Percentiles rank a stretch among this genome's conserved stretches.
Conservation (phyloP, 2,113 vertebrate genomes). For the Ochotona princeps region DNA sequence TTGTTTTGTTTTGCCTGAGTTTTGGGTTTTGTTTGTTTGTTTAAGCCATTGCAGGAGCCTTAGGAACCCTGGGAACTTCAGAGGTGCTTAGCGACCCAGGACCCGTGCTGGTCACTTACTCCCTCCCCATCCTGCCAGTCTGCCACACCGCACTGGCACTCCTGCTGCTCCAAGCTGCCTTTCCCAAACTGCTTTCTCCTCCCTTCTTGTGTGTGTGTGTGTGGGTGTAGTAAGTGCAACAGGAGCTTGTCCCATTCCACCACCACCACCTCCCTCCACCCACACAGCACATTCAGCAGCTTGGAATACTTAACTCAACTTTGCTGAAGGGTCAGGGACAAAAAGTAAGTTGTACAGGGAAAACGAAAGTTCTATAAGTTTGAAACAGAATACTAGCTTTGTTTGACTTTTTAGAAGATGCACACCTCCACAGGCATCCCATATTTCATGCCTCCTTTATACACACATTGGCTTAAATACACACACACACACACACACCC, state of each 20-base stretch:
- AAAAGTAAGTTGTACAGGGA: neutral
- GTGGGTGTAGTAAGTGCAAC: neutral
- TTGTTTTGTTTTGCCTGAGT: no score
- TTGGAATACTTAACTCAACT: slow-evolving; percentile 13
- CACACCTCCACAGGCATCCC: neutral
- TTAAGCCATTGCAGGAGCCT: slow-evolving; percentile 19
- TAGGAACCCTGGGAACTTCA: slow-evolving; percentile 26
- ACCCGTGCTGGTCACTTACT: neutral
- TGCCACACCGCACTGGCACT: neutral
- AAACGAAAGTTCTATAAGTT: neutral
- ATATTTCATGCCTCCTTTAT: neutral
- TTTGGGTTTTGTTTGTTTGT: neutral
- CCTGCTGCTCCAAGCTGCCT: neutral
- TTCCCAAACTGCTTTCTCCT: neutral
- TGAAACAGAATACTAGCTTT: neutral
- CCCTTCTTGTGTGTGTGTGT: neutral
- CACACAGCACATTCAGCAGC: neutral
- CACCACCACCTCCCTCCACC: no score
- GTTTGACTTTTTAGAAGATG: neutral
- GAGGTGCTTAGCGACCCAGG: neutral
- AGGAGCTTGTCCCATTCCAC: neutral
- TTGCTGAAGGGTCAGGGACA: neutral
- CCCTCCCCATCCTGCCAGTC: neutral
- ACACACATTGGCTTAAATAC: neutral
- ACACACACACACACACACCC: neutral